These are phyloP conservation scores for Smutsia temminckii DNA, from an alignment of 2,797 vertebrate genomes.

Conservation along the genomic window DNA sequence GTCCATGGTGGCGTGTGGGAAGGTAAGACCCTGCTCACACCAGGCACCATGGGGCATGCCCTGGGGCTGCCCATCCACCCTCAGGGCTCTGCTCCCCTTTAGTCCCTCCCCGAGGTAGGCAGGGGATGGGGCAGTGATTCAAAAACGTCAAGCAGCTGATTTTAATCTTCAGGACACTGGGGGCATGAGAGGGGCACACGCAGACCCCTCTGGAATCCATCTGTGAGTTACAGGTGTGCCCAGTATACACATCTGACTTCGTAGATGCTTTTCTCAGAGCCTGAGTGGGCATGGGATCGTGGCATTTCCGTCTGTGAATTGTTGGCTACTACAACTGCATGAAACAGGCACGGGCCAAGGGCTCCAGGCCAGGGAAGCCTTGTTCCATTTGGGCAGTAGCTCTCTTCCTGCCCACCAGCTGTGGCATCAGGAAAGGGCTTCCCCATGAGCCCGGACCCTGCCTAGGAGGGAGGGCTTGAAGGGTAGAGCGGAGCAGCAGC, in stretches of 20 bases:
- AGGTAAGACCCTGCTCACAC: constrained; percentile 89
- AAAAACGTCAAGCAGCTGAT: not conserved
- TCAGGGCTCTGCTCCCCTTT: not conserved
- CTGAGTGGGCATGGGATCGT: fast-evolving
- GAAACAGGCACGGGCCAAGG: fast-evolving
- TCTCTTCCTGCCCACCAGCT: not conserved
- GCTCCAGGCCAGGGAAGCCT: fast-evolving
- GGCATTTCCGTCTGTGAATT: not conserved
- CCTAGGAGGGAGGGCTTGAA: not conserved
- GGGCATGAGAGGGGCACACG: fast-evolving
- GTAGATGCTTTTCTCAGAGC: not conserved
- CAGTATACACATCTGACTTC: not conserved
- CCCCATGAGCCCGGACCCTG: not conserved
- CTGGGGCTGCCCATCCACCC: no score
- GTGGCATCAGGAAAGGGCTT: not conserved
- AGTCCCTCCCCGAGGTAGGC: not conserved
- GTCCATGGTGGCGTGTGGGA: constrained; percentile 96
- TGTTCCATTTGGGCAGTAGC: not conserved
- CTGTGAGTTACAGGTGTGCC: not conserved
- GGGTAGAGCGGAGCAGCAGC: not conserved
- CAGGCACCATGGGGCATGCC: fast-evolving
- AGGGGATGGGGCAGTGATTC: fast-evolving
- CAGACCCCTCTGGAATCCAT: not conserved
- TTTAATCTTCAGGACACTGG: not conserved
- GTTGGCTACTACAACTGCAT: no score